A percentile compares a stretch with the other conserved stretches of the same genome.
These are phyloP conservation scores for Rhabdomys pumilio DNA, from an alignment of 2,797 vertebrate species.

Conservation along the genomic window DNA sequence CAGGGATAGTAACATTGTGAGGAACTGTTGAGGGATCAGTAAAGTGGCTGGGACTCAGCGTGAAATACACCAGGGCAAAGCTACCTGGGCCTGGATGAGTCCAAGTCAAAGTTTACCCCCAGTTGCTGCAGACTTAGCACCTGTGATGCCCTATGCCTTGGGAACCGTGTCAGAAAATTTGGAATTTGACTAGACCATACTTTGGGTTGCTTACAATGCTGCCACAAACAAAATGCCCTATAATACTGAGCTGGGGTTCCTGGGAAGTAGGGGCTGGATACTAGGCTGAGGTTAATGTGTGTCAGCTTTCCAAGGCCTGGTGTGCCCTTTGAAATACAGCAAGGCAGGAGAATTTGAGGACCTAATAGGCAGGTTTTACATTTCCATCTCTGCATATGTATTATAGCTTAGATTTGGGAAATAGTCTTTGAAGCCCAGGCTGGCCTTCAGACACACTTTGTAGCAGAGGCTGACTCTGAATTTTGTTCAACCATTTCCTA, in stretches of 20 bases:
- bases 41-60: background rate
- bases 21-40: background rate
- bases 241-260: too few relatives aligned
- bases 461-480: background rate
- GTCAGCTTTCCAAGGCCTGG: background rate
- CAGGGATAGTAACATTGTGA: background rate
- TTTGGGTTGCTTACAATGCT: background rate
- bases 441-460: background rate
- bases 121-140: background rate
- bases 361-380: slow-evolving; percentile 1
- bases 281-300: background rate
- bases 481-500: too few relatives aligned
- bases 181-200: background rate
- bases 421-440: background rate
- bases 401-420: background rate
- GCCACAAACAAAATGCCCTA: background rate
- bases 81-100: background rate
- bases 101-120: background rate
- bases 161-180: slow-evolving; percentile 24
- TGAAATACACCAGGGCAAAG: background rate
- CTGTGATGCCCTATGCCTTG: background rate
- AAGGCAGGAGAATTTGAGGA: slow-evolving; percentile 29
- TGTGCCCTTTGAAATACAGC: background rate
- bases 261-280: background rate
- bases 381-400: background rate